Conservation (phyloP, 2,113 vertebrate genomes). For the Caretta caretta region DNA sequence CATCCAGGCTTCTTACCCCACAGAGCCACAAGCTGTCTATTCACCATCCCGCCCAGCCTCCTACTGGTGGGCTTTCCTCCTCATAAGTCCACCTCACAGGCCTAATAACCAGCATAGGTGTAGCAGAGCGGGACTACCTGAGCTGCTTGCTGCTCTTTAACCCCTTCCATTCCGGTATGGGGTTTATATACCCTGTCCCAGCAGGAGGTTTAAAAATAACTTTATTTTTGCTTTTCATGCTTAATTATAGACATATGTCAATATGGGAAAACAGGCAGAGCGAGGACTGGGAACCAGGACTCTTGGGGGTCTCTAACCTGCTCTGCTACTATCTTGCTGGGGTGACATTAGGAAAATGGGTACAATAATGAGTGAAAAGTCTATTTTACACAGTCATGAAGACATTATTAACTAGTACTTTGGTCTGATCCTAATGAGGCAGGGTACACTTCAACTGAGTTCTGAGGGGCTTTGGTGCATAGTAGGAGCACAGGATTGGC, state of each 20-base stretch:
- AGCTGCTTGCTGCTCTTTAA: background rate
- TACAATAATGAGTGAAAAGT: background rate
- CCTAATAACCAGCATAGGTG: background rate
- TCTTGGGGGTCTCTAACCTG: background rate
- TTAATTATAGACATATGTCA: background rate
- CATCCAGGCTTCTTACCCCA: background rate
- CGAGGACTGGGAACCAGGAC: background rate
- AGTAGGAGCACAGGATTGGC: background rate
- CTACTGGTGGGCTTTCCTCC: background rate
- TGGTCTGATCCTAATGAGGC: background rate
- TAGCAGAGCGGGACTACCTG: background rate
- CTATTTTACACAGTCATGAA: background rate
- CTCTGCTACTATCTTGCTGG: background rate
- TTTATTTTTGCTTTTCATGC: background rate
- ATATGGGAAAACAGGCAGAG: background rate
- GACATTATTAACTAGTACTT: background rate
- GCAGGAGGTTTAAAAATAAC: conserved; percentile 1
- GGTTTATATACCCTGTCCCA: background rate
- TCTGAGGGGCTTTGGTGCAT: background rate
- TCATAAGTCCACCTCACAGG: background rate
- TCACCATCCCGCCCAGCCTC: background rate
- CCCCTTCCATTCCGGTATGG: background rate
- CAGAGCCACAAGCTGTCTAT: background rate
- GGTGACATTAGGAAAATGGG: background rate
- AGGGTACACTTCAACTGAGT: background rate